A percentile compares a stretch with the other conserved stretches of the same genome.
phyloP scores from a whole-genome alignment of 2,888 invertebrate genomes.

The Stomorhina lunata region DNA sequence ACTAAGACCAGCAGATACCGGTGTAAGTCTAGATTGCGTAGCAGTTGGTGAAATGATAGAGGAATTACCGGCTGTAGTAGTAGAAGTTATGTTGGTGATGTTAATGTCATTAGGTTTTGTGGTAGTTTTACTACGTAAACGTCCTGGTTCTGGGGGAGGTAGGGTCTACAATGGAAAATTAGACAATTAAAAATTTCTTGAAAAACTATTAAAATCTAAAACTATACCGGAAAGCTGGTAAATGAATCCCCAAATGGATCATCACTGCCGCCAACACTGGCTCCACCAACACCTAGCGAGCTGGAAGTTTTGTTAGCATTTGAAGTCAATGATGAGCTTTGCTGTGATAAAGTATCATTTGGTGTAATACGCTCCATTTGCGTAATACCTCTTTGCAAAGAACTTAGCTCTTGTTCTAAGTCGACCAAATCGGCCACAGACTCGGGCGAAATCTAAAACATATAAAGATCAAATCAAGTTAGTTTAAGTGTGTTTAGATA shows the following conservation, averaged over 20 bases:
- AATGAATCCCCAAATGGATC: conserved; percentile 90
- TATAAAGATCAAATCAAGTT: too few species aligned
- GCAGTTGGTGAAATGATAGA: conserved; percentile 69
- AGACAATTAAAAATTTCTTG: background rate
- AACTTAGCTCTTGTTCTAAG: conserved; percentile 91
- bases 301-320: conserved; percentile 20
- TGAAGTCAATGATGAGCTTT: conserved; percentile 70
- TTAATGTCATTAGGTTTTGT: conserved; percentile 69
- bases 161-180: conserved; percentile 71
- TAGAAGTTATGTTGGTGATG: conserved; percentile 29
- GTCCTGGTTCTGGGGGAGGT: conserved; percentile 79
- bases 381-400: conserved; percentile 91
- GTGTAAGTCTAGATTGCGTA: conserved; percentile 50
- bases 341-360: conserved; percentile 84
- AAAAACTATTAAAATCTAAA: background rate
- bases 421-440: conserved; percentile 92
- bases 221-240: conserved; percentile 81
- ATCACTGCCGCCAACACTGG: conserved; percentile 79
- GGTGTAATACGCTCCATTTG: conserved; percentile 93
- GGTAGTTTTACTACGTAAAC: conserved; percentile 77
- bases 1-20: conserved; percentile 20
- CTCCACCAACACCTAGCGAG: background rate
- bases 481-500: too few species aligned
- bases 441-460: conserved; percentile 80
- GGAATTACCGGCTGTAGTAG: conserved; percentile 62